A percentile compares a stretch with the other conserved stretches of the same genome.
phyloP scores from a whole-genome alignment of 1,140 invertebrate genomes.

The Bombus soroeensis region DNA sequence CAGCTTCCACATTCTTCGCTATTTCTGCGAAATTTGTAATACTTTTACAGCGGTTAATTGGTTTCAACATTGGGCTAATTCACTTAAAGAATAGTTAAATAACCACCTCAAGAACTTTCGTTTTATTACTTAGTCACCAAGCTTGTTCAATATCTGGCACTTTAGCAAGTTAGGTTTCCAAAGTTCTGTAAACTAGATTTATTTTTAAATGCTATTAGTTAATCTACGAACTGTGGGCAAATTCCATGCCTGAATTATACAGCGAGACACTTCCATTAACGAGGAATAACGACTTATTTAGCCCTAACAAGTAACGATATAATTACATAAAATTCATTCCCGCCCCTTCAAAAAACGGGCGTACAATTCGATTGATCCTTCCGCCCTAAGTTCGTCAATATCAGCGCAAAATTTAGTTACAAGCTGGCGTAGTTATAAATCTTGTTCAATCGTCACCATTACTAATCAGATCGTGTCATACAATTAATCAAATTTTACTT shows the following conservation, averaged over 20 bases:
- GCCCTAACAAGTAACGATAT: not conserved
- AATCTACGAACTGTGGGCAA: not conserved
- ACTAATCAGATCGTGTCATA: not conserved
- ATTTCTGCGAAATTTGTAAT: too few relatives aligned
- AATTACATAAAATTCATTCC: slow-evolving; percentile 25
- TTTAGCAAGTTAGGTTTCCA: not conserved
- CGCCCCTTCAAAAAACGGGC: slow-evolving; percentile 22
- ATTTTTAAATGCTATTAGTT: not conserved
- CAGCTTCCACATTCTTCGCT: too few relatives aligned
- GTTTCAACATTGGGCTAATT: not conserved
- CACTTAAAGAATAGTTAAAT: not conserved
- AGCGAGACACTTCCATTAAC: slow-evolving; percentile 19
- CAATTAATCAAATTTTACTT: slow-evolving; percentile 26
- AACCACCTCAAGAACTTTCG: not conserved
- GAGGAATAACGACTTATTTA: slow-evolving; percentile 26
- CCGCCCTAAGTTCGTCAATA: not conserved
- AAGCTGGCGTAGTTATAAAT: not conserved
- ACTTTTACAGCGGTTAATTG: too few relatives aligned
- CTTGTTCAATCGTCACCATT: not conserved
- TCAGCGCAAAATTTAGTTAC: not conserved
- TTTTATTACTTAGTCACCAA: not conserved
- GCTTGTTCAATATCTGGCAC: not conserved
- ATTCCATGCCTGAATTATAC: not conserved
- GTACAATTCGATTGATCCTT: slow-evolving; percentile 53
- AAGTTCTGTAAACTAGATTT: not conserved